Base-by-base conservation (phyloP, 2,797 vertebrate genomes). In the Spondyliosoma cantharus region DNA sequence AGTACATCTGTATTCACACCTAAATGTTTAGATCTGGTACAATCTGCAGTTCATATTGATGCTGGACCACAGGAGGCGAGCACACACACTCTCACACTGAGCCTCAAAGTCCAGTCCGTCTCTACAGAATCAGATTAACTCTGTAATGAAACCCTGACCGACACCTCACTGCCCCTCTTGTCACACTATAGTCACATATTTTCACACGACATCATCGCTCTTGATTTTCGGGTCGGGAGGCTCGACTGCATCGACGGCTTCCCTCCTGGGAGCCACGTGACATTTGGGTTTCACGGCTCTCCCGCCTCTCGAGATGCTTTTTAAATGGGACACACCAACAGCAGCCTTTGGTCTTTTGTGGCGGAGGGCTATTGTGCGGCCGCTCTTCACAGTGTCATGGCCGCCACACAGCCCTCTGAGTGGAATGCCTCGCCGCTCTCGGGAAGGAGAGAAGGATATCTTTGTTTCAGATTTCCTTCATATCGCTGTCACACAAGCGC, bases 381-480 rank as follows among this genome's bases (percentile, higher is more conserved):
- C 42, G 58, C 56, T 37, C 67, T 76, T 81, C 73, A 73, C 19
- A 72, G 78, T 67, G 75, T 84, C 63, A 70, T 14, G 80, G 80
- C 81, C 81, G 43, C 72, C 56, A 19, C 68, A 37, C 63, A 71
- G 77, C 63, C 43, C 20, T 59, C 56, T 75, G 70, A 86, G 86
- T n/a, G 60, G 27, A 83, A 46, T n/a, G 80, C 37, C 80, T 89
- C 65, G 0, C 61, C 2, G 78, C 80, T 83, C 71, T 70, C 48
- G 1, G 62, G 60, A 58, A 58, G 25, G 45, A 80, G 59, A 84
- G 86, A 86, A 71, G 71, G 86, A 81, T 70, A 81, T 82, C 86
- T 91, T 91, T 92, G 88, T 92, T 91, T 93, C 71, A 78, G 54
- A 84, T 79, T 88, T 86, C 69, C 89, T 87, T 86, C 83, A 52